Evolutionary conservation across 2,888 invertebrate genomes (phyloP).

Genomic region (Sacculina carcini): DNA sequence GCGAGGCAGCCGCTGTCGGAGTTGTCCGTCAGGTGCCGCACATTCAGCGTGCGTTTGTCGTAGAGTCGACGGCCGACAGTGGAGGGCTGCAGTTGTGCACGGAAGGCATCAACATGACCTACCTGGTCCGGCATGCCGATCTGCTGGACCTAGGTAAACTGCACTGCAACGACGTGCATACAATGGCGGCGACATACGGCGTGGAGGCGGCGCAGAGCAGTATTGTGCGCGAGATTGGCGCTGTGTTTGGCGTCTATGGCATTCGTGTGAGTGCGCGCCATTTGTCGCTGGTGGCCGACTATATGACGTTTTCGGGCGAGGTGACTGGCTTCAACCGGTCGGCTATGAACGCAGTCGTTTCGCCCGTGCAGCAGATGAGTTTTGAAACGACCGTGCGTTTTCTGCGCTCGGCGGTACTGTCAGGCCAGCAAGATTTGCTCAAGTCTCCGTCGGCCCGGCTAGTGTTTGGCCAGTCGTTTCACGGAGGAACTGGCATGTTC

Average conservation of each 20-base stretch:
- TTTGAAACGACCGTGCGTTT: slow-evolving; percentile 81
- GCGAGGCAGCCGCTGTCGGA: slow-evolving; percentile 37
- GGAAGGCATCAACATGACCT: slow-evolving; percentile 71
- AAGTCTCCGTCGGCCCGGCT: slow-evolving; percentile 61
- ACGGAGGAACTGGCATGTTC: slow-evolving; percentile 57
- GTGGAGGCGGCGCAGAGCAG: slow-evolving; percentile 83
- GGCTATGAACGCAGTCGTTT: slow-evolving; percentile 69
- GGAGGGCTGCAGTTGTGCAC: slow-evolving; percentile 44
- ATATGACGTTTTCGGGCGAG: slow-evolving; percentile 83
- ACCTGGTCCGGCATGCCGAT: slow-evolving; percentile 51
- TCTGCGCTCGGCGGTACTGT: slow-evolving; percentile 43
- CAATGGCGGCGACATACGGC: slow-evolving; percentile 67
- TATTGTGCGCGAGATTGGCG: slow-evolving; percentile 28
- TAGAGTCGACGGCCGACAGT: slow-evolving; percentile 21
- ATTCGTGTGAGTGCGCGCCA: slow-evolving; percentile 60
- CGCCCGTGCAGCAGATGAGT: slow-evolving; percentile 90
- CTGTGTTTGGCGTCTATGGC: not conserved
- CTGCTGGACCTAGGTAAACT: slow-evolving; percentile 51
- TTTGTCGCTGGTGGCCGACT: slow-evolving; percentile 74
- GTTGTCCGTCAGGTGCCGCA: slow-evolving; percentile 50
- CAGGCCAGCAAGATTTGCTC: slow-evolving; percentile 44
- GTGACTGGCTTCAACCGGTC: slow-evolving; percentile 70
- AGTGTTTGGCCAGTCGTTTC: slow-evolving; percentile 57
- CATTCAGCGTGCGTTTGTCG: slow-evolving; percentile 61
- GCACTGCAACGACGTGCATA: slow-evolving; percentile 82